Percentiles rank a stretch among this genome's conserved stretches.
Conservation (phyloP, 1,140 invertebrate species). For the Leguminivora glycinivorella region DNA sequence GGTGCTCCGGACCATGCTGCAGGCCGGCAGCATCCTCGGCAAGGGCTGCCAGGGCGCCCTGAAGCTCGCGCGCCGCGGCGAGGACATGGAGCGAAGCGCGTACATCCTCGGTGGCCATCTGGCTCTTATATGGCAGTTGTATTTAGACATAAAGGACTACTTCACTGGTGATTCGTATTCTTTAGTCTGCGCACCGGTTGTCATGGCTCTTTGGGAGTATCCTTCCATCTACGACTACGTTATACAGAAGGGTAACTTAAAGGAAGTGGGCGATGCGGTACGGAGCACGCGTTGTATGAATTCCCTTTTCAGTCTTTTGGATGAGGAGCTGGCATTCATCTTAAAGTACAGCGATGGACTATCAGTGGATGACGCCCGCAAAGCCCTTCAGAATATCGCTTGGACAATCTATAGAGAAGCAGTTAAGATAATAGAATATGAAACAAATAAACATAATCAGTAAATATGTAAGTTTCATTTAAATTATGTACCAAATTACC, state of each 20-base stretch:
- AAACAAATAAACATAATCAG: too few species aligned
- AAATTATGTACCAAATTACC: too few species aligned
- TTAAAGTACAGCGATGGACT: conserved; percentile 55
- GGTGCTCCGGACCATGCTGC: conserved; percentile 87
- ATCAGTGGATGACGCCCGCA: conserved; percentile 58
- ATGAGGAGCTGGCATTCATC: conserved; percentile 58
- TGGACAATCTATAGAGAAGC: conserved; percentile 56
- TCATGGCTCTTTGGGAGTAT: conserved; percentile 86
- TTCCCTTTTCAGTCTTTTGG: conserved; percentile 55
- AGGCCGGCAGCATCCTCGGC: conserved; percentile 88
- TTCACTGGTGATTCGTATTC: conserved; percentile 78
- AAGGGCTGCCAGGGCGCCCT: conserved; percentile 90
- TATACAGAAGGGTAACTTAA: conserved; percentile 64
- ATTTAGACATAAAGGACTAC: conserved; percentile 78
- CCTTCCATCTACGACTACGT: conserved; percentile 81
- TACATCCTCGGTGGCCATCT: conserved; percentile 91
- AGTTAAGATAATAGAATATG: too few species aligned
- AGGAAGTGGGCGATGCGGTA: conserved; percentile 64
- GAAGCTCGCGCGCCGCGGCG: conserved; percentile 85
- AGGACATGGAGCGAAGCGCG: conserved; percentile 83
- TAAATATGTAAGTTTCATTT: too few species aligned
- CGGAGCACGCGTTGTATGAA: conserved; percentile 59
- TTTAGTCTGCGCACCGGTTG: conserved; percentile 86
- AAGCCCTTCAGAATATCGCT: conserved; percentile 65
- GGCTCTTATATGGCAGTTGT: conserved; percentile 89